Percentiles rank a stretch among this genome's conserved stretches.
Conservation (phyloP, 2,113 vertebrate genomes). For the Notechis scutatus region DNA sequence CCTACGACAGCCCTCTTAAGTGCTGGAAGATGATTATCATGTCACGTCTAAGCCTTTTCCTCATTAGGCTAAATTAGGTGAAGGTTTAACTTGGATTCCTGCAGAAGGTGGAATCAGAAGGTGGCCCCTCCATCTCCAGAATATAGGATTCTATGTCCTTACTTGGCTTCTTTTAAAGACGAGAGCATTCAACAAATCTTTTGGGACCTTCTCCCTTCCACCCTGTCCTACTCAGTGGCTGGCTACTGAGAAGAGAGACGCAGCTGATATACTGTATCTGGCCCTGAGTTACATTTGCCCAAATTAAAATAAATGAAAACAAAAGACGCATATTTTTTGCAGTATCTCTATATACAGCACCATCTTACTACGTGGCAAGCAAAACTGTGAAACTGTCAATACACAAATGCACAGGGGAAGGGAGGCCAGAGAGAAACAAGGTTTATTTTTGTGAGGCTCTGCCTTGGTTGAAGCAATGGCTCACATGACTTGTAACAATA, state of each 20-base stretch:
- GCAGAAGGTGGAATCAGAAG: neutral
- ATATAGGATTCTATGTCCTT: neutral
- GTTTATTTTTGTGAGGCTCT: neutral
- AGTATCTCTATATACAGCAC: neutral
- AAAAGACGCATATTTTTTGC: neutral
- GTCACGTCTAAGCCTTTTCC: neutral
- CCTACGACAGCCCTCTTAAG: neutral
- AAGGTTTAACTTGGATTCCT: neutral
- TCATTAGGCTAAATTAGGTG: neutral
- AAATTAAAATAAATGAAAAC: neutral
- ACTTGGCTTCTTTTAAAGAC: neutral
- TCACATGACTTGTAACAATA: constrained; percentile 15
- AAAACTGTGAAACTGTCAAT: neutral
- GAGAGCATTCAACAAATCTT: neutral
- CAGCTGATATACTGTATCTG: neutral
- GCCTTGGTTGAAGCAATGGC: neutral
- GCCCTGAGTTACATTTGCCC: neutral
- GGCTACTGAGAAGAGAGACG: neutral
- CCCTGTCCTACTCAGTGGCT: neutral
- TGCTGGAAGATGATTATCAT: neutral
- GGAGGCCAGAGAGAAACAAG: too few relatives aligned
- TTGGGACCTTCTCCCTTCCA: neutral
- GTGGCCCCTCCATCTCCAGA: neutral
- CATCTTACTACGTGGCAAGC: neutral
- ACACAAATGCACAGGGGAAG: neutral